Evolutionary conservation across 2,888 invertebrate species (phyloP).

Genomic region (Anaspis maculata): DNA sequence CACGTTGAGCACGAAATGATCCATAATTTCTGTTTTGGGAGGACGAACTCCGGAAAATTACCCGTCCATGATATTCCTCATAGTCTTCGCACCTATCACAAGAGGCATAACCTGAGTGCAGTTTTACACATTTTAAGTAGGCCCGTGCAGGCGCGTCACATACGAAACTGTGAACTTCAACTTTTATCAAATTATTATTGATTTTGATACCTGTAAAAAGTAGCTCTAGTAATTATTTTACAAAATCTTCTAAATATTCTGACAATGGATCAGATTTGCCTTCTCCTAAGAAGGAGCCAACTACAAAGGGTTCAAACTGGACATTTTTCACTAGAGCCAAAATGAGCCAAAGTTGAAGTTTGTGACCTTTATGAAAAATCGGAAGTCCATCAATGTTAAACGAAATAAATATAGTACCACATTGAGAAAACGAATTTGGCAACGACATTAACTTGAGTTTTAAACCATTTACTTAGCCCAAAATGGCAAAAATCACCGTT

Average conservation of each 20-base stretch:
- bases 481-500: too few species aligned
- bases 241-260: slow-evolving; percentile 9
- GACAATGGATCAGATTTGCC: slow-evolving; percentile 7
- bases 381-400: slow-evolving; percentile 13
- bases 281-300: slow-evolving; percentile 11
- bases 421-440: too few species aligned
- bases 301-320: slow-evolving; percentile 7
- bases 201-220: too few species aligned
- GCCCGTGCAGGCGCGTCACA: background rate
- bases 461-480: too few species aligned
- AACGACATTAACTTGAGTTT: too few species aligned
- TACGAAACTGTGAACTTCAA: slow-evolving; percentile 1
- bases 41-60: background rate
- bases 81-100: slow-evolving; percentile 5
- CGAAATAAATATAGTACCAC: too few species aligned
- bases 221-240: slow-evolving; percentile 5
- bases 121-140: slow-evolving; percentile 9
- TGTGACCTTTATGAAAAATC: slow-evolving; percentile 9
- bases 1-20: slow-evolving; percentile 9
- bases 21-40: slow-evolving; percentile 1
- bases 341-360: slow-evolving; percentile 10
- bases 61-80: background rate
- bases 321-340: slow-evolving; percentile 9
- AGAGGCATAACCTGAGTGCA: slow-evolving; percentile 10
- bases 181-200: slow-evolving; percentile 7